Conservation (phyloP, 1,140 invertebrate species). For the Plectrocnemia conspersa region DNA sequence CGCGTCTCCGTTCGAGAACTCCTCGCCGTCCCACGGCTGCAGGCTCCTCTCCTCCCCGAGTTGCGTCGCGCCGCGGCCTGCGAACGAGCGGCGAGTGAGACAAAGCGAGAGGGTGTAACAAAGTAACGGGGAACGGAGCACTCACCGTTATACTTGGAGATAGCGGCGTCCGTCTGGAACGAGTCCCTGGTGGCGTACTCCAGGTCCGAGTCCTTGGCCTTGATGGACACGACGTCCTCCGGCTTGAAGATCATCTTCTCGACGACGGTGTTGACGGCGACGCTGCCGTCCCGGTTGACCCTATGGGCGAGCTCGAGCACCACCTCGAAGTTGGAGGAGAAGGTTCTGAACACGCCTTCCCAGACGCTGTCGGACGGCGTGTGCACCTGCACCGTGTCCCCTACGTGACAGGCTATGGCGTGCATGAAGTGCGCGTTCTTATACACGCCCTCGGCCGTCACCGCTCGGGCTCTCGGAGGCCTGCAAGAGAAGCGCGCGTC, state of each 20-base stretch:
- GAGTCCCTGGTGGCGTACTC: conserved; percentile 81
- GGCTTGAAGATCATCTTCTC: conserved; percentile 83
- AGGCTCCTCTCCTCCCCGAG: conserved; percentile 71
- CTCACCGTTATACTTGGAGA: conserved; percentile 61
- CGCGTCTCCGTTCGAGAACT: conserved; percentile 51
- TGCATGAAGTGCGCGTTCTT: conserved; percentile 84
- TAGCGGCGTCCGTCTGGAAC: conserved; percentile 78
- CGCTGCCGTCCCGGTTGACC: conserved; percentile 63
- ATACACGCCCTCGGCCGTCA: conserved; percentile 76
- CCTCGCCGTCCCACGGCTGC: conserved; percentile 80
- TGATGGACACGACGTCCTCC: conserved; percentile 75
- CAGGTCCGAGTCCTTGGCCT: conserved; percentile 75
- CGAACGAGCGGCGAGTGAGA: not conserved
- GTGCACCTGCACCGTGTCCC: conserved; percentile 74
- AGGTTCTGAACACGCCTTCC: conserved; percentile 83
- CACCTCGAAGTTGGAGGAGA: conserved; percentile 74
- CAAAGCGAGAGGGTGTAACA: not conserved
- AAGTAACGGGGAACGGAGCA: not conserved
- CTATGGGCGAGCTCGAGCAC: conserved; percentile 79
- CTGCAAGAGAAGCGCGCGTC: conserved; percentile 39
- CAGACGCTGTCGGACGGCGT: conserved; percentile 75
- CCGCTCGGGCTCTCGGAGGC: conserved; percentile 58
- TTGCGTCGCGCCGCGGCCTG: conserved; percentile 29
- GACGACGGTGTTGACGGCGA: conserved; percentile 64
- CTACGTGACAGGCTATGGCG: conserved; percentile 74